These are phyloP conservation scores for Zophobas morio DNA, from an alignment of 1,140 invertebrate genomes.

Conservation along the genomic window DNA sequence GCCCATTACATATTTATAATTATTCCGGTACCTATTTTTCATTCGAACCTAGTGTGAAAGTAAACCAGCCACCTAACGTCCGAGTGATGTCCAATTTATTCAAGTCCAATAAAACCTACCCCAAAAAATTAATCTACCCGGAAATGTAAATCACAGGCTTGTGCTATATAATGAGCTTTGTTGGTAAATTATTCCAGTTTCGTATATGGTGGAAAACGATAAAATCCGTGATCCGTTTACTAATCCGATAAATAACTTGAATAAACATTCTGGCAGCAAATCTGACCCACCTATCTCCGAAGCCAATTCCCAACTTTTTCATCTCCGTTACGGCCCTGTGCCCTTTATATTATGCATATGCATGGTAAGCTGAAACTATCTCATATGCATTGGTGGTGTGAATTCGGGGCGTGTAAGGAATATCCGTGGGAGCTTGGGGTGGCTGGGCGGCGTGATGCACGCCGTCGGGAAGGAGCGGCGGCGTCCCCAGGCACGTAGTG, in stretches of 20 bases:
- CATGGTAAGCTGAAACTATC: conserved; percentile 11
- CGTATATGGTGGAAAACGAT: conserved; percentile 14
- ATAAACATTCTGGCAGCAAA: conserved; percentile 12
- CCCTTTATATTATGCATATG: conserved; percentile 30
- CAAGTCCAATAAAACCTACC: neutral
- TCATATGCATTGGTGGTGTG: conserved; percentile 37
- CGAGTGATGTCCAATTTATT: no score
- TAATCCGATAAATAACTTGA: conserved; percentile 11
- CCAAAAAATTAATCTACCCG: conserved; percentile 24
- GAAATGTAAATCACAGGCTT: conserved; percentile 26
- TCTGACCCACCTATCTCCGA: neutral
- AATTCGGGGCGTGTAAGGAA: conserved; percentile 47
- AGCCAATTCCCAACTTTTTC: conserved; percentile 19
- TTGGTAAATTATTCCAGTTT: conserved; percentile 30
- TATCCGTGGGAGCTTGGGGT: conserved; percentile 24
- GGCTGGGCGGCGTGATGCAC: conserved; percentile 20
- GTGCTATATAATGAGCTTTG: conserved; percentile 26
- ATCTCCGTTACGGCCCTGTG: neutral
- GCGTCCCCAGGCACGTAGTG: conserved; percentile 50
- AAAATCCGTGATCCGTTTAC: conserved; percentile 20
- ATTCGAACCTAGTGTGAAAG: no score
- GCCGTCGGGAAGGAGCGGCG: conserved; percentile 35
- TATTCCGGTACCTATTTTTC: no score
- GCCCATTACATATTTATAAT: no score
- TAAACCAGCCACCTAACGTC: no score